phyloP scores from a whole-genome alignment of 2,888 invertebrate genomes.

The Rhaphigaster nebulosa region DNA sequence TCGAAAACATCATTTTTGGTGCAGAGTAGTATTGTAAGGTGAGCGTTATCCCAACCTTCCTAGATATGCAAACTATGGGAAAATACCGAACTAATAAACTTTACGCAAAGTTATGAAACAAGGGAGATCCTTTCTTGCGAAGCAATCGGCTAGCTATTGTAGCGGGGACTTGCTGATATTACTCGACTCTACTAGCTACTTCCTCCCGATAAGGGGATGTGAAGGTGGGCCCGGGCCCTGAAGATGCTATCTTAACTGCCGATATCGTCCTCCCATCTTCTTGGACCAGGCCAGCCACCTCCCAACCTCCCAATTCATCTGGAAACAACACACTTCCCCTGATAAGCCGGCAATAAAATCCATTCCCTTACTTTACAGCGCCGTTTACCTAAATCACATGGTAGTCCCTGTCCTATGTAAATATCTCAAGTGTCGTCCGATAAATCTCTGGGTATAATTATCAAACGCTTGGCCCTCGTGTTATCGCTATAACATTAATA shows the following conservation, averaged over 20 bases:
- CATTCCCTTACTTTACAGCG: background rate
- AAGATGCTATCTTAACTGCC: slow-evolving; percentile 15
- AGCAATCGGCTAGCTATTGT: background rate
- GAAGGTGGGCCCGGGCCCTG: background rate
- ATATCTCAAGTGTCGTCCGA: background rate
- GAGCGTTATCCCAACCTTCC: background rate
- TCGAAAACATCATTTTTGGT: no score
- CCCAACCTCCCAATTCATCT: slow-evolving; percentile 17
- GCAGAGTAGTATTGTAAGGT: no score
- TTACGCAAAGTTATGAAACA: background rate
- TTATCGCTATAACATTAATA: background rate
- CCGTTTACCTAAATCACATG: background rate
- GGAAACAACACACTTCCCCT: slow-evolving; percentile 25
- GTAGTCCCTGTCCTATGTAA: background rate
- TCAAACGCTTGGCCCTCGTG: background rate
- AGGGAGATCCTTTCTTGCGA: background rate
- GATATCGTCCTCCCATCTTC: slow-evolving; percentile 42
- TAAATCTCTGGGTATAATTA: background rate
- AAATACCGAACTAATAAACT: background rate
- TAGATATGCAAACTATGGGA: background rate
- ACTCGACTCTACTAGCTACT: background rate
- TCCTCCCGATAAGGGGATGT: background rate
- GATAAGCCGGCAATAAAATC: slow-evolving; percentile 29
- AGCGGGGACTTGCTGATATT: background rate
- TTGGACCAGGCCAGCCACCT: background rate